A percentile compares a stretch with the other conserved stretches of the same genome.
These are phyloP conservation scores for Apodemia duryi DNA, from an alignment of 2,888 invertebrate species.

Conservation along the genomic window DNA sequence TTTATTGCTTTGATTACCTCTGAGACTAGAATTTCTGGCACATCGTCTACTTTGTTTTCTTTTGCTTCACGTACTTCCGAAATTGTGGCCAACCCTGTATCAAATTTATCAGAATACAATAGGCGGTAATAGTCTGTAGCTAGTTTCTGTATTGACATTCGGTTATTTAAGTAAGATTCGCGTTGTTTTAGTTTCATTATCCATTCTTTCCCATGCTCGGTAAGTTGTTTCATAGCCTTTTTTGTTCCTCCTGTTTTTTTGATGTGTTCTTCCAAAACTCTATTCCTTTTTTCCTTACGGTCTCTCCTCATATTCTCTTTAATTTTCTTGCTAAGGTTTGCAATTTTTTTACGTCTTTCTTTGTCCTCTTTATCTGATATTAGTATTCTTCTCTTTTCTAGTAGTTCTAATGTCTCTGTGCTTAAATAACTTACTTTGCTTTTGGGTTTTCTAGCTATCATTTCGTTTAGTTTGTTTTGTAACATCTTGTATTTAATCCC, in stretches of 20 bases:
- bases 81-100: conserved; percentile 19
- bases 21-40: conserved; percentile 18
- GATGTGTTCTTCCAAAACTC: no score
- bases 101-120: conserved; percentile 20
- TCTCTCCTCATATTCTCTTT: no score
- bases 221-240: not conserved
- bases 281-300: no score
- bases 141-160: conserved; percentile 20
- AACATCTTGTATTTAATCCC: conserved; percentile 17
- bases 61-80: not conserved
- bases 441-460: conserved; percentile 15
- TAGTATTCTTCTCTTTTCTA: no score
- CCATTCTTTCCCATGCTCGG: conserved; percentile 26
- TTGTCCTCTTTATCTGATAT: no score
- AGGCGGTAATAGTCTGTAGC: conserved; percentile 20
- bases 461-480: conserved; percentile 18
- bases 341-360: no score
- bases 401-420: no score
- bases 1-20: conserved; percentile 26
- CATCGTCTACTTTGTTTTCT: not conserved
- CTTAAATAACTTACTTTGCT: conserved; percentile 7
- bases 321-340: no score
- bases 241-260: no score
- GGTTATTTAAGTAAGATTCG: conserved; percentile 14
- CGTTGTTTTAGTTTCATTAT: conserved; percentile 16